Evolutionary conservation across 2,797 vertebrate genomes (phyloP).

Genomic region (Galagoides demidoff): DNA sequence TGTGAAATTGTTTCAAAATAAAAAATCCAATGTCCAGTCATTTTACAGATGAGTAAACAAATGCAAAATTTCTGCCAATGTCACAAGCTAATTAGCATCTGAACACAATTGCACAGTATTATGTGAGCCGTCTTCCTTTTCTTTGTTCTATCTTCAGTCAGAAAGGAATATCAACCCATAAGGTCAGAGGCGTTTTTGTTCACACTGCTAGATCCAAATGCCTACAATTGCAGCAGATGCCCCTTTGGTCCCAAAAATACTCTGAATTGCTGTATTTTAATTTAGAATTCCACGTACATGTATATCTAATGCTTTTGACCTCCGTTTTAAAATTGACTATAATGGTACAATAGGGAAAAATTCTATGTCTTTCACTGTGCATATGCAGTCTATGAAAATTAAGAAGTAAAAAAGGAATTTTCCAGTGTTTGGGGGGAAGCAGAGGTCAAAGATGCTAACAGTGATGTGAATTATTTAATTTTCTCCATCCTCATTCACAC

Average conservation of each 20-base stretch:
- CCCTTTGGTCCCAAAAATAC: not conserved
- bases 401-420: not conserved
- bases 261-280: not conserved
- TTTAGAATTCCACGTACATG: not conserved
- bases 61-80: not conserved
- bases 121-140: not conserved
- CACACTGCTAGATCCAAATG: not conserved
- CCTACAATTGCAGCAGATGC: not conserved
- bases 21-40: not conserved
- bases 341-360: not conserved
- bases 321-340: slow-evolving; percentile 9
- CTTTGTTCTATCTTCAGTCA: not conserved
- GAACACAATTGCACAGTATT: not conserved
- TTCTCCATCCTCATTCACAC: not conserved
- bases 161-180: not conserved
- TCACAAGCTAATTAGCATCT: not conserved
- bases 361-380: not conserved
- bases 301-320: not conserved
- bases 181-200: not conserved
- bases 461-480: not conserved
- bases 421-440: not conserved
- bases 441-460: not conserved
- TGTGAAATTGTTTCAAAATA: not conserved
- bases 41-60: not conserved
- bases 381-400: not conserved